Evolutionary conservation across 2,888 invertebrate species (phyloP).

Genomic region (Lapara coniferarum): DNA sequence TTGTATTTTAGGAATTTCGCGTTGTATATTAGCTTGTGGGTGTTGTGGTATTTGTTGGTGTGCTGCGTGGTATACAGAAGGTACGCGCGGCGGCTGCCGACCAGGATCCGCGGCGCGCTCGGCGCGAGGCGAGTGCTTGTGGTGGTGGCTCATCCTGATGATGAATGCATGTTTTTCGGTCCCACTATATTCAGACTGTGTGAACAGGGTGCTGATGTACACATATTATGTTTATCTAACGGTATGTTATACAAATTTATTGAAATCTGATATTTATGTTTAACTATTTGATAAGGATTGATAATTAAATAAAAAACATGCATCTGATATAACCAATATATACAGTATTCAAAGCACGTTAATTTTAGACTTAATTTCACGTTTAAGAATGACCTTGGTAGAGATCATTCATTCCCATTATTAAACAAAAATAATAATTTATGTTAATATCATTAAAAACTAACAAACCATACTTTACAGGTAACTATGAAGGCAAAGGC

Average conservation of each 20-base stretch:
- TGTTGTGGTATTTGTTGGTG: conserved; percentile 74
- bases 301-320: too few relatives aligned
- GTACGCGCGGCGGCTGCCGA: conserved; percentile 76
- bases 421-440: too few relatives aligned
- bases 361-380: too few relatives aligned
- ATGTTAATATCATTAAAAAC: too few relatives aligned
- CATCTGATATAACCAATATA: too few relatives aligned
- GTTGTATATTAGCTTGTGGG: conserved; percentile 81
- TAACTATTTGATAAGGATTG: too few relatives aligned
- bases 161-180: conserved; percentile 99
- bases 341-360: too few relatives aligned
- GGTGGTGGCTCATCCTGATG: conserved; percentile 98
- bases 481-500: conserved; percentile 87
- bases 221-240: conserved; percentile 92
- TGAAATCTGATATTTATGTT: too few relatives aligned
- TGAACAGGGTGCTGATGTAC: conserved; percentile 87
- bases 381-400: too few relatives aligned
- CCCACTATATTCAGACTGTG: conserved; percentile 91
- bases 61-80: conserved; percentile 81
- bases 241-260: conserved; percentile 77
- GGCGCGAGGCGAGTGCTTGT: conserved; percentile 87
- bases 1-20: conserved; percentile 71
- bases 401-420: too few relatives aligned
- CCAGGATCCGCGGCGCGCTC: conserved; percentile 77
- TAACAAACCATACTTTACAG: conserved; percentile 59